A percentile compares a stretch with the other conserved stretches of the same genome.
These are phyloP conservation scores for Mamestra brassicae DNA, from an alignment of 2,888 invertebrate species.

Conservation along the genomic window DNA sequence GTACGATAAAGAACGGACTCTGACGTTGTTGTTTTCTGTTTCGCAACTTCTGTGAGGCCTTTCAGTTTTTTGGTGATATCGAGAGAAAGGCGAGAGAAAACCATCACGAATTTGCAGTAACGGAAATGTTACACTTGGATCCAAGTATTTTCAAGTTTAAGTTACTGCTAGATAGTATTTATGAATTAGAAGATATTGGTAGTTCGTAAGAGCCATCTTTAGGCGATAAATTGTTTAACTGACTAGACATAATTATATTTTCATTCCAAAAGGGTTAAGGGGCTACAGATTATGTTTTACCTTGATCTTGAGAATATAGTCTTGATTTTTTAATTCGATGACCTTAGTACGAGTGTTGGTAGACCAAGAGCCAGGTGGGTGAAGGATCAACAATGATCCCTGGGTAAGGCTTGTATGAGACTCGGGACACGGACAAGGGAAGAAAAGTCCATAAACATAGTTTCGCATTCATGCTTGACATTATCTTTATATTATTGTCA, in stretches of 20 bases:
- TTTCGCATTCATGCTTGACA: neutral
- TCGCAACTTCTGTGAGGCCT: conserved; percentile 44
- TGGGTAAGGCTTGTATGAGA: neutral
- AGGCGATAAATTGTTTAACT: neutral
- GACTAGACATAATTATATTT: neutral
- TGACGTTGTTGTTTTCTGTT: conserved; percentile 56
- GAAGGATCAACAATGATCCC: neutral
- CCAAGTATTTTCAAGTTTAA: neutral
- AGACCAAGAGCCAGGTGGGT: neutral
- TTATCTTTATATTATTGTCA: neutral
- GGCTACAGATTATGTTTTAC: neutral
- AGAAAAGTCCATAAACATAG: neutral
- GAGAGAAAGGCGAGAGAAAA: conserved; percentile 71
- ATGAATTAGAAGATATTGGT: neutral
- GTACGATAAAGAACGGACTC: conserved; percentile 66
- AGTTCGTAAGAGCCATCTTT: neutral
- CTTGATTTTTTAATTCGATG: neutral
- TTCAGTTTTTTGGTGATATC: conserved; percentile 60
- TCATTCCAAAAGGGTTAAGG: neutral
- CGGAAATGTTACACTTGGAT: conserved; percentile 13
- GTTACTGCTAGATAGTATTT: neutral
- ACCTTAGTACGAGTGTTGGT: neutral
- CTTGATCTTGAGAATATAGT: neutral
- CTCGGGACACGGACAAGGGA: neutral
- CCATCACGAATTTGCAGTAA: conserved; percentile 46